Conservation (phyloP, 2,113 vertebrate species). For the Dermatemys mawii region DNA sequence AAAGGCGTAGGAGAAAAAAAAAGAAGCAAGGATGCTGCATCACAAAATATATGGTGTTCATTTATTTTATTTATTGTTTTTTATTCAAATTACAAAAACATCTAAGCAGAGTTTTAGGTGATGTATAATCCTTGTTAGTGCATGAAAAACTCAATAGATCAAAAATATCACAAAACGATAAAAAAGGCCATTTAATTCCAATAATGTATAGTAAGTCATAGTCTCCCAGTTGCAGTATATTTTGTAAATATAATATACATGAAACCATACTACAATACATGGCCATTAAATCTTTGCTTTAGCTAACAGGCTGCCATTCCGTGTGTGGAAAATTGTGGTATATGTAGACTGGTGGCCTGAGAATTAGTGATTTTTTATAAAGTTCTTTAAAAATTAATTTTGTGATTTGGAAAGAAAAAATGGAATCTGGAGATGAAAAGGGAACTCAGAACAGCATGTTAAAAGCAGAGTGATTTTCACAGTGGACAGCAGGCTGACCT, state of each 20-base stretch:
- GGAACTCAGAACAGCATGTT: neutral
- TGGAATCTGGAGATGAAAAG: neutral
- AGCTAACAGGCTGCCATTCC: neutral
- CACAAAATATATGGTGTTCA: neutral
- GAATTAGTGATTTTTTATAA: neutral
- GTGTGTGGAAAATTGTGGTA: neutral
- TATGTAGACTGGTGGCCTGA: neutral
- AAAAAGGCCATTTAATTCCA: neutral
- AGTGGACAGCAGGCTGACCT: neutral
- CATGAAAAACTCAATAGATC: neutral
- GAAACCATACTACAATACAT: neutral
- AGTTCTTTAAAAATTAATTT: neutral
- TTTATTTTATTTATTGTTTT: neutral
- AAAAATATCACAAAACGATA: neutral
- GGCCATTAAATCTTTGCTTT: neutral
- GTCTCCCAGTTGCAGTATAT: neutral
- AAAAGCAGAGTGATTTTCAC: neutral
- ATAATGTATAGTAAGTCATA: neutral
- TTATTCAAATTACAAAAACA: neutral
- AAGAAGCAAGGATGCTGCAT: constrained; percentile 5
- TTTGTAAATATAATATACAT: accelerated
- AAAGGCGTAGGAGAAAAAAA: constrained; percentile 36
- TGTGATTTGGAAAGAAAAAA: neutral
- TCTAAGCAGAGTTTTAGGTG: neutral
- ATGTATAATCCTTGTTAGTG: neutral